phyloP scores from a whole-genome alignment of 2,113 vertebrate species.

The Gorilla gorilla region DNA sequence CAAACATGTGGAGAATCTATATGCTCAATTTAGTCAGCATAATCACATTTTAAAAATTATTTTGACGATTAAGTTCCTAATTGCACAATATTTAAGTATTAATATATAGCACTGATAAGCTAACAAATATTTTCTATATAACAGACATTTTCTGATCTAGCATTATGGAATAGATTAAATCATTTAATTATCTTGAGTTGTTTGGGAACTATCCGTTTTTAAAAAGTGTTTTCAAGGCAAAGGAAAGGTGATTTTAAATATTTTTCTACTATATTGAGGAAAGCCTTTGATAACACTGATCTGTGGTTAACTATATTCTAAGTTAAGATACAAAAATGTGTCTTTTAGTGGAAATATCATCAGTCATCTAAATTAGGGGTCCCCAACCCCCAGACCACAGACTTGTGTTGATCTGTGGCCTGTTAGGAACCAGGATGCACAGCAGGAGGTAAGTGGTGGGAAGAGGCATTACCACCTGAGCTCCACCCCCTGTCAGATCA shows the following conservation, averaged over 20 bases:
- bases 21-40: neutral
- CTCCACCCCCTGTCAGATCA: too few relatives aligned
- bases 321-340: neutral
- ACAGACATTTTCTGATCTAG: neutral
- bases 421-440: too few relatives aligned
- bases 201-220: neutral
- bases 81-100: neutral
- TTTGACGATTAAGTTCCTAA: neutral
- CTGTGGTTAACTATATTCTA: neutral
- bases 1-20: neutral
- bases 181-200: neutral
- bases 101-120: neutral
- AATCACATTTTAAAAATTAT: conserved; percentile 43
- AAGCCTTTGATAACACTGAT: conserved; percentile 13
- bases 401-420: too few relatives aligned
- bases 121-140: conserved; percentile 17
- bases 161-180: neutral
- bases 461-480: too few relatives aligned
- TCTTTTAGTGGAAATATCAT: neutral
- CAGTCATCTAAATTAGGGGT: too few relatives aligned
- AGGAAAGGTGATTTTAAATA: neutral
- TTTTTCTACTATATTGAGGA: neutral
- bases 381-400: too few relatives aligned
- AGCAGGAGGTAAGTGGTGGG: too few relatives aligned
- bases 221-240: conserved; percentile 9